These are phyloP conservation scores for Zoanthus gigantus DNA, from an alignment of 92 coral and sea anemone genomes.

Conservation along the genomic window DNA sequence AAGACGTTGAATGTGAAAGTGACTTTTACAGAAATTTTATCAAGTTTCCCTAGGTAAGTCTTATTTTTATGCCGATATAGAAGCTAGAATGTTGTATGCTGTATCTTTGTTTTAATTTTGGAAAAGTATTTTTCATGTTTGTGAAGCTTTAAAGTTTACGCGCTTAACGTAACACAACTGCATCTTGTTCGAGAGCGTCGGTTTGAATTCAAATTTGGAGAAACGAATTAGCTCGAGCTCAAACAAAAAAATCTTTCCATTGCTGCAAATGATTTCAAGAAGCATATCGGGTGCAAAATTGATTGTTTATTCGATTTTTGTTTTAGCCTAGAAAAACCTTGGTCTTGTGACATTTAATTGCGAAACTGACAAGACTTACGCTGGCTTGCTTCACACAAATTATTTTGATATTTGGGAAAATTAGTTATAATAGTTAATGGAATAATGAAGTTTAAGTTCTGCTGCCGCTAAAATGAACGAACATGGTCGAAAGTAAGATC, in stretches of 20 bases:
- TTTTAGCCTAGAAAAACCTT: neutral
- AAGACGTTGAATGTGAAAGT: slow-evolving; percentile 43
- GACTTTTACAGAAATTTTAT: slow-evolving; percentile 31
- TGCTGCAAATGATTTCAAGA: neutral
- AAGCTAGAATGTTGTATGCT: neutral
- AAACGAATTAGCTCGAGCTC: neutral
- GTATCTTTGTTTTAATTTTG: neutral
- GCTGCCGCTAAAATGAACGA: neutral
- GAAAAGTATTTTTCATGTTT: neutral
- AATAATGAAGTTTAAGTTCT: neutral
- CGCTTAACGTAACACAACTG: slow-evolving; percentile 49
- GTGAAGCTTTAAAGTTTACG: slow-evolving; percentile 24
- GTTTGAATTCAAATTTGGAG: slow-evolving; percentile 16
- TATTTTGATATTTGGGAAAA: slow-evolving; percentile 12
- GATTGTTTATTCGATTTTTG: neutral
- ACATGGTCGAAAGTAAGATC: neutral
- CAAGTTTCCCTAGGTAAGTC: slow-evolving; percentile 26
- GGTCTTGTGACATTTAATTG: neutral
- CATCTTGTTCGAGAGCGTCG: slow-evolving; percentile 44
- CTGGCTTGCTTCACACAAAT: slow-evolving; percentile 9
- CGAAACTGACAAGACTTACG: neutral
- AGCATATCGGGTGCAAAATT: neutral
- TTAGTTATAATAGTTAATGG: neutral
- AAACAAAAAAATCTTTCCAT: neutral
- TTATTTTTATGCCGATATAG: neutral